These are phyloP conservation scores for Gallinago stenura DNA, from an alignment of 2,797 vertebrate species.

Conservation along the genomic window DNA sequence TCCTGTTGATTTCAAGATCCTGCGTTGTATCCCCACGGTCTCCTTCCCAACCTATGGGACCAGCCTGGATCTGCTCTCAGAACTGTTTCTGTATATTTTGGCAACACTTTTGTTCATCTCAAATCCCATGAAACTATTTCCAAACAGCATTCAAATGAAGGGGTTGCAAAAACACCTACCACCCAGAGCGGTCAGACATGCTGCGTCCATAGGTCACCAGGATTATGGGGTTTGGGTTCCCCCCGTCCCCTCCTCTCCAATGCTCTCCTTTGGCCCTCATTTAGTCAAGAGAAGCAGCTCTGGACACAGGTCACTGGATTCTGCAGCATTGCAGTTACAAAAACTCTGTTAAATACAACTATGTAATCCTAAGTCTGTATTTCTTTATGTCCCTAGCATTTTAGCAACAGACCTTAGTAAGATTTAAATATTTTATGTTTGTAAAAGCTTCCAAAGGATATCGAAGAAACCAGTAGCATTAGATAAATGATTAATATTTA, in stretches of 20 bases:
- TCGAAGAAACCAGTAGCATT: background rate
- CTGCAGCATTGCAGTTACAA: background rate
- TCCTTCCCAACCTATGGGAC: background rate
- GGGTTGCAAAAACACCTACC: background rate
- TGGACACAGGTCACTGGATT: background rate
- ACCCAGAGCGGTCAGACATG: background rate
- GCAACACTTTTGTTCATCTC: background rate
- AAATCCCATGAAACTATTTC: background rate
- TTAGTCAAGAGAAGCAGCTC: background rate
- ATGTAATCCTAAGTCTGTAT: background rate
- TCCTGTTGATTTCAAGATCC: background rate
- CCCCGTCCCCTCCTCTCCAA: background rate
- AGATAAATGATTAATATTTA: conserved; percentile 38
- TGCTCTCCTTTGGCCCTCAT: background rate
- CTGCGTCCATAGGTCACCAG: background rate
- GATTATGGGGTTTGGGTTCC: background rate
- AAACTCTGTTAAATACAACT: background rate
- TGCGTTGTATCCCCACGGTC: background rate
- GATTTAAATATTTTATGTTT: conserved; percentile 63
- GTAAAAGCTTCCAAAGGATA: conserved; percentile 49
- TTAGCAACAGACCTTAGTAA: conserved; percentile 19
- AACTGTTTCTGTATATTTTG: conserved; percentile 7
- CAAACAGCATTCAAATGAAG: background rate
- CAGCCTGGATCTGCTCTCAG: background rate
- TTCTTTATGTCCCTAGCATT: background rate